Conservation (phyloP, 2,888 invertebrate genomes). For the Arge pagana region DNA sequence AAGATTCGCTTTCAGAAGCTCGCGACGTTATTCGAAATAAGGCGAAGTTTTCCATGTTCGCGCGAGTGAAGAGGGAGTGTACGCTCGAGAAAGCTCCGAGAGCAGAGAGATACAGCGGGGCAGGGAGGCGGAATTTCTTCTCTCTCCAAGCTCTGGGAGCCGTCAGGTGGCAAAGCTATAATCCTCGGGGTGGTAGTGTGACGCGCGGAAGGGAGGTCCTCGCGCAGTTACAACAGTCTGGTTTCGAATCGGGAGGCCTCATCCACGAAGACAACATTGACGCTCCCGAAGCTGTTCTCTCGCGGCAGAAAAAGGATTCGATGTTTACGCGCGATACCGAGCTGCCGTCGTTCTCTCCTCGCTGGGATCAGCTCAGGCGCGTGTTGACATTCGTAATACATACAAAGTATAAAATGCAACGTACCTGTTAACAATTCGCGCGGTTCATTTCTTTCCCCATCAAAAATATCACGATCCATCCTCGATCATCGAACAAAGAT, state of each 20-base stretch:
- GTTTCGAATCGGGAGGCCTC: slow-evolving; percentile 38
- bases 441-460: too few species aligned
- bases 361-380: too few species aligned
- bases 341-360: too few species aligned
- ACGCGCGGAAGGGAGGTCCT: not conserved
- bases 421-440: too few species aligned
- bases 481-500: too few species aligned
- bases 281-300: not conserved
- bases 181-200: slow-evolving; percentile 37
- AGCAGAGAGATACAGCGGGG: not conserved
- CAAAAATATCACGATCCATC: too few species aligned
- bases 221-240: slow-evolving; percentile 33
- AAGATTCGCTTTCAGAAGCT: slow-evolving; percentile 3
- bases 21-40: slow-evolving; percentile 15
- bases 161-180: slow-evolving; percentile 51
- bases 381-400: too few species aligned
- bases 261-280: slow-evolving; percentile 26
- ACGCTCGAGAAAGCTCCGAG: not conserved
- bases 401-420: too few species aligned
- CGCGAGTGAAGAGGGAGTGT: slow-evolving; percentile 8
- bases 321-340: too few species aligned
- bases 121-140: not conserved
- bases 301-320: too few species aligned
- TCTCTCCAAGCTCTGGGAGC: slow-evolving; percentile 42
- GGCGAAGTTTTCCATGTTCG: slow-evolving; percentile 6